Conservation (phyloP, 2,797 vertebrate species). For the Gymnodraco acuticeps region DNA sequence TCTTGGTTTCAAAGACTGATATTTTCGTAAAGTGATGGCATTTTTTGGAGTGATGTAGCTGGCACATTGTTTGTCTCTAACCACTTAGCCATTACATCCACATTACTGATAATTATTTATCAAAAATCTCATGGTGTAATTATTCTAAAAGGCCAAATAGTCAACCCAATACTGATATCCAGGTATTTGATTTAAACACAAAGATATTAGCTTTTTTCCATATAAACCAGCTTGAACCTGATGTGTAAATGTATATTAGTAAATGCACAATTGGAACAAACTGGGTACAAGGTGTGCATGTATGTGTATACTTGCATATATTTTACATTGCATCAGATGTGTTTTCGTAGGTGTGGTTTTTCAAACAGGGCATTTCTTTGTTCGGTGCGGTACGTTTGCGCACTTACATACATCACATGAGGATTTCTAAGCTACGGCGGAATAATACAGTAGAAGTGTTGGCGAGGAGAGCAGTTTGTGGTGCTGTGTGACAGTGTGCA, state of each 20-base stretch:
- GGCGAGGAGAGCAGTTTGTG: constrained; percentile 78
- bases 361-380: constrained; percentile 30
- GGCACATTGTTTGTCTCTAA: too few relatives aligned
- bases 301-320: constrained; percentile 27
- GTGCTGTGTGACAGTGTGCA: constrained; percentile 79
- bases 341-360: constrained; percentile 38
- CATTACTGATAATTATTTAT: too few relatives aligned
- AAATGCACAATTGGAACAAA: neutral
- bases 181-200: too few relatives aligned
- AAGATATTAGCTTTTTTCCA: too few relatives aligned
- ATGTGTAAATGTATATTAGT: neutral
- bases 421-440: constrained; percentile 64
- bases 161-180: too few relatives aligned
- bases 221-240: too few relatives aligned
- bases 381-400: constrained; percentile 21
- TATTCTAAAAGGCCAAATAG: too few relatives aligned
- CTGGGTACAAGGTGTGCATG: neutral
- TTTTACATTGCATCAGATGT: constrained; percentile 12
- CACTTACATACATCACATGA: constrained; percentile 55
- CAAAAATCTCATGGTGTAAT: too few relatives aligned
- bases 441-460: constrained; percentile 71
- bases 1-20: too few relatives aligned
- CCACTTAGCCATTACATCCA: too few relatives aligned
- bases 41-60: too few relatives aligned
- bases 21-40: too few relatives aligned